Conservation (phyloP, 2,888 invertebrate species). For the Macropis europaea region DNA sequence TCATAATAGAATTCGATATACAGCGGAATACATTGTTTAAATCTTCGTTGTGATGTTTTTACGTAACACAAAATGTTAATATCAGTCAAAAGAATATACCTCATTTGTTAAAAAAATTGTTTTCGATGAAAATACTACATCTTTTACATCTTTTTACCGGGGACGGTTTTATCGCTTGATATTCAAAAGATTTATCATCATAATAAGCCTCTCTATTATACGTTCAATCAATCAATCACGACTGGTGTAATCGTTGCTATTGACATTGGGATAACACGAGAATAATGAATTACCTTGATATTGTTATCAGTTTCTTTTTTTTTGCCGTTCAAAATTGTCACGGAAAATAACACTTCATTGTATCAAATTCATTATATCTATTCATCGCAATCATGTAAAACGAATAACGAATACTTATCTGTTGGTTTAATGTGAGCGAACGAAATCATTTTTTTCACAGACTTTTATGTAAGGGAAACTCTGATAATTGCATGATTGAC, state of each 20-base stretch:
- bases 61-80: too few species aligned
- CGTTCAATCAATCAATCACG: slow-evolving; percentile 34
- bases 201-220: background rate
- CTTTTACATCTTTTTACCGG: background rate
- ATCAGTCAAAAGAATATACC: too few species aligned
- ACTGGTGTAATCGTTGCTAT: slow-evolving; percentile 18
- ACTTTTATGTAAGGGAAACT: background rate
- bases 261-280: slow-evolving; percentile 25
- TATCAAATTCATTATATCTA: slow-evolving; percentile 2
- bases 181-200: background rate
- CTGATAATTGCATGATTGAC: background rate
- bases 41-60: too few species aligned
- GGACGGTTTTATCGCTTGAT: background rate
- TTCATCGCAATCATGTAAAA: background rate
- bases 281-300: slow-evolving; percentile 26
- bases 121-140: background rate
- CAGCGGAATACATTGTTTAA: too few species aligned
- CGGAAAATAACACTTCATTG: slow-evolving; percentile 21
- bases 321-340: slow-evolving; percentile 15
- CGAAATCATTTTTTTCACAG: background rate
- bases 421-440: background rate
- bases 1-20: too few species aligned
- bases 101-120: background rate
- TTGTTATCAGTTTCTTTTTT: slow-evolving; percentile 3
- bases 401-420: slow-evolving; percentile 20